Evolutionary conservation across 2,797 vertebrate genomes (phyloP), one percentile per base, ranked within the genome.

Genomic region (Falco naumanni): DNA sequence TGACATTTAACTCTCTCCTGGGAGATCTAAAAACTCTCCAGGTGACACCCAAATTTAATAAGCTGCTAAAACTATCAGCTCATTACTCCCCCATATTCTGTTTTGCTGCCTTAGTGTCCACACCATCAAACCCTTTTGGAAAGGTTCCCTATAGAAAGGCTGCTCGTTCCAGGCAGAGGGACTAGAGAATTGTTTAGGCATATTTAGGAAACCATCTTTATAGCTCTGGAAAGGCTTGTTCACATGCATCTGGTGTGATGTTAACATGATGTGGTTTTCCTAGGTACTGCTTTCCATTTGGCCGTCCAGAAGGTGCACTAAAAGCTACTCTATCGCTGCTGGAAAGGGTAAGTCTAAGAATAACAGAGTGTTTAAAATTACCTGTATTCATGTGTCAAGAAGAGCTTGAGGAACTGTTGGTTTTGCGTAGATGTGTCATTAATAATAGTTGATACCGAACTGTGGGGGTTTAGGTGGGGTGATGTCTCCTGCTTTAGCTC

Each of bases 261-360:
- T 92, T 97, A 94, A 87, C 80, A 28, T 71, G 57, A 56, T 97
- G 57, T 97, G 69, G 50, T 96, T 97, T 95, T 96, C 94, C 80
- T 97, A 99, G 99, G 97, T 99, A 99, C 97, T 99, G 99, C 97
- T 99, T 99, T 97, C 99, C 99, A 31, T 99, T 99, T 97, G 99
- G 99, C 96, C 98, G 99, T 74, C 99, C 99, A 45, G 99, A 99
- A 97, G 99, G 99, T 81, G 99, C 99, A 9, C 97, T 99, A 85
- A 99, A 99, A 98, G 99, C 99, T 79, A 99, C 99, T 20, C 96
- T 99, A 37, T 99, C 99, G 0, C 98, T 99, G 81, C 98, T 99
- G 91, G 99, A 99, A 98, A 98, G 99, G 98, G 99, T 99, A 98
- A 97, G 98, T 97, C 97, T 41, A 68, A 84, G 83, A 76, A 31